Base-by-base conservation (phyloP, 2,797 vertebrate genomes). In the Percopsis omiscomaycus region DNA sequence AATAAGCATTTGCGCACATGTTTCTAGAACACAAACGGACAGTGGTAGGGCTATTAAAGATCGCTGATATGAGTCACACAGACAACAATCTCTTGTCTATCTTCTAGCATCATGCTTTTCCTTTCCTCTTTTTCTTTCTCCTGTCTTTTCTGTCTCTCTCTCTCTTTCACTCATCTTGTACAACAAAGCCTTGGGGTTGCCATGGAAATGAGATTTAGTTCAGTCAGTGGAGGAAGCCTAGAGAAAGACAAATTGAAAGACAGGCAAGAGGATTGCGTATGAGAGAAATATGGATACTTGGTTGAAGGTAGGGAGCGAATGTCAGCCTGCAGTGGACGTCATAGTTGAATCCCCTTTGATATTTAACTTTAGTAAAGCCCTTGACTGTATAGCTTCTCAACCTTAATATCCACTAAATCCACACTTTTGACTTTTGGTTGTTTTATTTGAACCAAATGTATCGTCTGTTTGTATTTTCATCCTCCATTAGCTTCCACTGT, bases 171-270 rank as follows among this genome's bases (percentile, higher is more conserved):
- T 56, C n/a, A 9, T 58, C 55, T 49, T 55, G 73, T 75, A 86
- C 74, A 76, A 71, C 42, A 57, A 37, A 67, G 76, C 67, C 65
- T 46, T 50, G 64, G 75, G 53, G 70, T 92, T 88, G 87, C 92
- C 91, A 93, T 92, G 89, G 92, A 83, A 91, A 93, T 90, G 73
- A 68, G 85, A 65, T 82, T 89, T 50, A 75, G 71, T 71, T 84
- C 74, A 84, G 68, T 74, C 68, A 75, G 62, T 53, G 64, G 55
- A 69, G 69, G 71, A 82, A 68, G 63, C 9, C 47, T 54, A 50
- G 64, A 69, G 59, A 61, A 58, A 63, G 55, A 55, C 47, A 74
- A 46, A 11, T 28, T 32, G 47, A 60, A 15, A 49, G 51, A 73
- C 46, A 44, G 13, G 45, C 45, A 48, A 44, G 48, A 44, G 48